phyloP scores from a whole-genome alignment of 2,888 invertebrate genomes.

The Pasiphila rectangulata region DNA sequence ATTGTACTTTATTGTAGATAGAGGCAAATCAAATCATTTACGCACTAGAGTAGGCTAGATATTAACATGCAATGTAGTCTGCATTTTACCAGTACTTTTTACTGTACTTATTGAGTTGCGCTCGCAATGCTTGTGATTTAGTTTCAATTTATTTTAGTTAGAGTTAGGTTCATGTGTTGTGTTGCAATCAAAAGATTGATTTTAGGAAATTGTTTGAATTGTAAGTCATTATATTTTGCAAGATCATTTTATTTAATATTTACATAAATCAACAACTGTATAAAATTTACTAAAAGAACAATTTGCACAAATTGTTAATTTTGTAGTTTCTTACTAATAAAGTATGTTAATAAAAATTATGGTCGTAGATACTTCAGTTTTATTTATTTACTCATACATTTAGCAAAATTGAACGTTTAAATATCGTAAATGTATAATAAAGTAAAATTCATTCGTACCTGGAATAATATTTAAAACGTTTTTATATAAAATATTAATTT shows the following conservation, averaged over 20 bases:
- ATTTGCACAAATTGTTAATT: slow-evolving; percentile 30
- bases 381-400: slow-evolving; percentile 15
- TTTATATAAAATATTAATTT: too few relatives aligned
- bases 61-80: slow-evolving; percentile 32
- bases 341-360: slow-evolving; percentile 27
- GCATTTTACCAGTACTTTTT: slow-evolving; percentile 41
- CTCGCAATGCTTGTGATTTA: slow-evolving; percentile 40
- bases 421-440: too few relatives aligned
- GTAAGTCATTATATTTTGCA: slow-evolving; percentile 11
- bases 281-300: slow-evolving; percentile 20
- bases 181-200: slow-evolving; percentile 6
- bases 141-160: slow-evolving; percentile 25
- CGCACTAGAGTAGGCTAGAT: slow-evolving; percentile 29
- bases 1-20: slow-evolving; percentile 45
- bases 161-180: slow-evolving; percentile 12
- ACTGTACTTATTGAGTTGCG: slow-evolving; percentile 37
- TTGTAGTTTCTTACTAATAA: slow-evolving; percentile 31
- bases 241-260: slow-evolving; percentile 14
- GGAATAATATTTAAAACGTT: too few relatives aligned
- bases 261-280: slow-evolving; percentile 11
- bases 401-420: neutral
- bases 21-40: slow-evolving; percentile 34
- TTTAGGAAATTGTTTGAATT: slow-evolving; percentile 19
- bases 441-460: too few relatives aligned
- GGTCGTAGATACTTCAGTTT: slow-evolving; percentile 18